These are phyloP conservation scores for Cyrtonyx montezumae DNA, from an alignment of 2,113 vertebrate genomes.

Conservation along the genomic window DNA sequence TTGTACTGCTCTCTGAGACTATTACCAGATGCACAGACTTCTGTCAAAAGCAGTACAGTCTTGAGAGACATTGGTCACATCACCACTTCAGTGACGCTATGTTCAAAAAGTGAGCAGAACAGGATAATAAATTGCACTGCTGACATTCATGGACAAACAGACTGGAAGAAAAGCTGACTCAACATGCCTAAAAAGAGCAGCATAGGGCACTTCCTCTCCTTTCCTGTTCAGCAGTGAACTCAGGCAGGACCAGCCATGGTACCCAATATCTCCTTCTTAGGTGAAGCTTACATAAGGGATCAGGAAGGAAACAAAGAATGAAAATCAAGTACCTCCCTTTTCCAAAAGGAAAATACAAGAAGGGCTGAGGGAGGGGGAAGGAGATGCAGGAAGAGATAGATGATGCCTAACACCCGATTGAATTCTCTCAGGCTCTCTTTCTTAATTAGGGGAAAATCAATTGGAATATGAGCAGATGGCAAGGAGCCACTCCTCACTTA, in stretches of 20 bases:
- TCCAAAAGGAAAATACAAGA: not conserved
- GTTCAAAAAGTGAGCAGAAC: not conserved
- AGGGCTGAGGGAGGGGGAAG: not conserved
- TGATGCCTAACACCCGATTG: slow-evolving; percentile 12
- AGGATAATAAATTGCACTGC: not conserved
- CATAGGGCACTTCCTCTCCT: not conserved
- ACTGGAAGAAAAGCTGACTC: not conserved
- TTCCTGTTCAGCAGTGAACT: not conserved
- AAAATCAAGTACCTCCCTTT: not conserved
- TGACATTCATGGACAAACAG: not conserved
- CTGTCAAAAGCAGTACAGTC: not conserved
- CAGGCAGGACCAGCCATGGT: fast-evolving
- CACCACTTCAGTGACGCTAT: not conserved
- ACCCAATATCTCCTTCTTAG: not conserved
- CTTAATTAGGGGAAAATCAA: slow-evolving; percentile 54
- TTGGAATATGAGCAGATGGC: slow-evolving; percentile 53
- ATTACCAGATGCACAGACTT: not conserved
- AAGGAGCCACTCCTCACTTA: slow-evolving; percentile 10
- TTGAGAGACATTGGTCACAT: not conserved
- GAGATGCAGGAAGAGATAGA: not conserved
- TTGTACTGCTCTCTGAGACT: not conserved
- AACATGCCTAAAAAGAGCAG: not conserved
- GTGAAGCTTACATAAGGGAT: not conserved
- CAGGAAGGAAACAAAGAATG: not conserved
- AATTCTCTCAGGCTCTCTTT: slow-evolving; percentile 35